phyloP scores from a whole-genome alignment of 2,888 invertebrate genomes.

The Cheilosia urbana region DNA sequence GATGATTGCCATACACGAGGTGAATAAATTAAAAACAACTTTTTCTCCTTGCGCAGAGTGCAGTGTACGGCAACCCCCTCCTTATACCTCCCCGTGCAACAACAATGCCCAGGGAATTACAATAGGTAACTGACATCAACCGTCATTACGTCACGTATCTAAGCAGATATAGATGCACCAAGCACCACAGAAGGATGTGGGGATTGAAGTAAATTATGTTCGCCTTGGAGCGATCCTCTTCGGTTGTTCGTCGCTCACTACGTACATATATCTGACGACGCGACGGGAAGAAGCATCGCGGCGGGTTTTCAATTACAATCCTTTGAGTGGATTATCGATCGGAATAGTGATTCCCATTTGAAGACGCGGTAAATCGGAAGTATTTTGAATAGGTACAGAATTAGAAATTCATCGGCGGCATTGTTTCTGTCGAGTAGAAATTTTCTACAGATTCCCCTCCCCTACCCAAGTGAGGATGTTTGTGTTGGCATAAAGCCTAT shows the following conservation, averaged over 20 bases:
- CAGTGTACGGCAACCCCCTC: conserved; percentile 4
- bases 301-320: conserved; percentile 61
- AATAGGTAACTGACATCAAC: conserved; percentile 71
- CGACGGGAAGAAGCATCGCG: conserved; percentile 45
- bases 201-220: conserved; percentile 63
- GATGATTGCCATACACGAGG: conserved; percentile 73
- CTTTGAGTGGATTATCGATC: conserved; percentile 59
- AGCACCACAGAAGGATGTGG: conserved; percentile 18
- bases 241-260: conserved; percentile 14
- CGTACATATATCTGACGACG: not conserved
- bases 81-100: conserved; percentile 6
- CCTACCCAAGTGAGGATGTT: not conserved
- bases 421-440: conserved; percentile 8
- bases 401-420: conserved; percentile 2
- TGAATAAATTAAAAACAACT: conserved; percentile 68
- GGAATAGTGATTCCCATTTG: conserved; percentile 43
- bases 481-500: not conserved
- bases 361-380: conserved; percentile 55
- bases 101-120: conserved; percentile 51
- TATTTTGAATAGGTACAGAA: conserved; percentile 3
- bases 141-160: conserved; percentile 69
- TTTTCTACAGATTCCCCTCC: not conserved
- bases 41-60: conserved; percentile 12
- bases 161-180: conserved; percentile 17
- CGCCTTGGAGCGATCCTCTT: conserved; percentile 54